phyloP scores from a whole-genome alignment of 2,888 invertebrate genomes.

The Mamestra brassicae region DNA sequence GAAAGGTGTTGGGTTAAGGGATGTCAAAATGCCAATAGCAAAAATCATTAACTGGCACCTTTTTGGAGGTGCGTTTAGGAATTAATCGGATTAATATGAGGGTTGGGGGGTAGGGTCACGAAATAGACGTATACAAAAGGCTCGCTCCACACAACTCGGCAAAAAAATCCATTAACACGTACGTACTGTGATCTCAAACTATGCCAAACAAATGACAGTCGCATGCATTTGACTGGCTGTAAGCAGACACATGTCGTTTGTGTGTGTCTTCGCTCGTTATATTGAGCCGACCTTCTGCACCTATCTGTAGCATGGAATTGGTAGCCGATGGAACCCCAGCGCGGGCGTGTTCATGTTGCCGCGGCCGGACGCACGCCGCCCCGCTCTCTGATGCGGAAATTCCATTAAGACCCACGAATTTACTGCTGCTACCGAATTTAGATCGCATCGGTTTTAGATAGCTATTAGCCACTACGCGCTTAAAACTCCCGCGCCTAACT shows the following conservation, averaged over 20 bases:
- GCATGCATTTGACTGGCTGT: neutral
- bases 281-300: constrained; percentile 17
- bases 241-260: neutral
- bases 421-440: constrained; percentile 74
- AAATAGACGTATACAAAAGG: constrained; percentile 10
- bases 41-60: constrained; percentile 84
- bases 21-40: constrained; percentile 84
- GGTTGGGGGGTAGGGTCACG: constrained; percentile 62
- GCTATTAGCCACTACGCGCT: constrained; percentile 65
- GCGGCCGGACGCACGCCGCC: constrained; percentile 70
- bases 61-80: constrained; percentile 81
- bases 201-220: neutral
- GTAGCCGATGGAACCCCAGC: constrained; percentile 47
- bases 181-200: neutral
- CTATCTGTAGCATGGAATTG: constrained; percentile 40
- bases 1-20: constrained; percentile 80
- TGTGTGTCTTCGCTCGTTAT: neutral
- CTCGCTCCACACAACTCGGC: neutral
- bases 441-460: constrained; percentile 74
- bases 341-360: constrained; percentile 56
- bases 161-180: neutral
- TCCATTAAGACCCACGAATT: constrained; percentile 85
- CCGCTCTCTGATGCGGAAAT: constrained; percentile 81
- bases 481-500: constrained; percentile 19
- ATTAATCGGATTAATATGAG: constrained; percentile 85